Evolutionary conservation across 2,888 invertebrate genomes (phyloP), one percentile per base, ranked within the genome.

Genomic region (Heliconius hortense): DNA sequence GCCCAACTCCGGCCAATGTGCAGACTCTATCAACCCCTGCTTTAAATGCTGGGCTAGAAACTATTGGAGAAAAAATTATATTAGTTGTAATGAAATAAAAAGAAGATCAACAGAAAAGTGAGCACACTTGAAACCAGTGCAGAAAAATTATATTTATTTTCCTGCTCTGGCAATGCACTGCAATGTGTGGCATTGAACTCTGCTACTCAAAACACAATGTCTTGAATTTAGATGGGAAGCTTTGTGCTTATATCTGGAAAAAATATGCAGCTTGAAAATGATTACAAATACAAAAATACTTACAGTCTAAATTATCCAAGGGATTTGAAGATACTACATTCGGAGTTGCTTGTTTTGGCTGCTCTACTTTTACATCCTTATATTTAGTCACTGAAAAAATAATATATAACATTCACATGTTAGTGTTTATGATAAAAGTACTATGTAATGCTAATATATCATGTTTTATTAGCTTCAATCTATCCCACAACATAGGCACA

Each of bases 231-330:
- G 18, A 48, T 48, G 2, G 7, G 39, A 43, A 43, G 13, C 39
- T 35, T 35, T 48, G 18, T 21, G 21, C 21, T 18, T 7, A 48
- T 21, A 48, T 48, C 48, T 48, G 21, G 48, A 56, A 56, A n/a
- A n/a, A 56, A 10, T 56, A n/a, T 56, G n/a, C 56, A 56, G n/a
- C 8, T 2, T 48, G 4, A 56, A 56, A 56, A 56, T n/a, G 4
- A 26, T 69, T n/a, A 43, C n/a, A 53, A 53, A 21, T 5, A 31
- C 21, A 21, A 69, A 21, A 67, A 75, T 83, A 95, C 97, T 96
- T 91, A 98, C 98, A 98, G 86, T 98, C 96, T 80, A 98, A 94
- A 85, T 96, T 97, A 87, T 98, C 98, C 79, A 98, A 91, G 18
- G 97, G 97, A 90, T 98, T 98, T 79, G 96, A 95, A 53, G 97